Base-by-base conservation (phyloP, 2,113 vertebrate species). In the Dipodomys spectabilis region DNA sequence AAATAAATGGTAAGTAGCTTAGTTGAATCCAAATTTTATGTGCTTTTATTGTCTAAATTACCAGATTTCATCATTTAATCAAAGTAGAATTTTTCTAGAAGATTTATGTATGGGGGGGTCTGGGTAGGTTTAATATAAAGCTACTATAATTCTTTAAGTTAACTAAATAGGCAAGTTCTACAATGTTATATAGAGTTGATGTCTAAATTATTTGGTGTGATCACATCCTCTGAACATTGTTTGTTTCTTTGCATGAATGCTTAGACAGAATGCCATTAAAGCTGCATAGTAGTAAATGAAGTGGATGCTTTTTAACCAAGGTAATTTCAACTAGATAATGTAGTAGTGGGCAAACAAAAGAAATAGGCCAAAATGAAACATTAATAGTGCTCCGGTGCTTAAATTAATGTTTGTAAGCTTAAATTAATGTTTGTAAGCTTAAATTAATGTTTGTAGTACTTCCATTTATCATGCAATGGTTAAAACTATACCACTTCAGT, bases 401-500 rank as follows among this genome's bases (percentile, higher is more conserved):
- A 82, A 74, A 80, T 94, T 88, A 78, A 87, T 82, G 28, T 82
- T 79, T 94, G n/a, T n/a, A n/a, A n/a, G 35, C 35, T 35, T 35
- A 35, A 35, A 35, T 35, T 35, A 35, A 35, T 35, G 35, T 35
- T 35, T 35, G 35, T 35, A 35, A 35, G 35, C 35, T 35, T 35
- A 35, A 35, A 35, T 35, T 35, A 35, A 35, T 35, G 35, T 35
- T 35, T 35, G 35, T 45, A 18, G 12, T 95, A 16, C 19, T 65
- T 92, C 13, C 60, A 72, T 81, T 95, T 4, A 82, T 84, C 16
- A 35, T 88, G 39, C 18, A 90, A 20, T 57, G 20, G 44, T 91
- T 93, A 92, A 90, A 90, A 49, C n/a, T 84, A 72, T 92, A 67
- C 69, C 57, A 85, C 13, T 93, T 94, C 5, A 30, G 74, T 94